Base-by-base conservation (phyloP, 2,888 invertebrate species). In the Mesodorylaimus sp. region DNA sequence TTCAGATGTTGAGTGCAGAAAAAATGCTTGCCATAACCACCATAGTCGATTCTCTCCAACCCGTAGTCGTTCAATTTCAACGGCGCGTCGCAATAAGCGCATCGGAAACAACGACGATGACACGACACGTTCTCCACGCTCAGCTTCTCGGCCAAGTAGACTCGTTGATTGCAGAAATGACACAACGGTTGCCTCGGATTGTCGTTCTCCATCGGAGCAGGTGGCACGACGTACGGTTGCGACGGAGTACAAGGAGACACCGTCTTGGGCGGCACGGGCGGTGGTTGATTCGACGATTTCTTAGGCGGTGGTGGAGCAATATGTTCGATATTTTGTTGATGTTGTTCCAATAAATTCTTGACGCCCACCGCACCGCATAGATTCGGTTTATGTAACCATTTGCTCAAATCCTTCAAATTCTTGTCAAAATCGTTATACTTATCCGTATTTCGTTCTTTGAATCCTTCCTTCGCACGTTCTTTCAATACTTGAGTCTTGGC, bases 121-220 rank as follows among this genome's bases (percentile, higher is more conserved):
- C 25, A 43, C 7, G 21, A 7, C 10, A 43, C 24, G 21, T 5
- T 26, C 3, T 43, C 41, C 41, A 88, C 85, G 43, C 79, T 80
- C 55, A 88, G 77, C 55, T 84, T 77, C 69, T 93, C 91, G 74
- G 91, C 87, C 27, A 91, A 77, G 68, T 93, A 93, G 49, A 93
- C 91, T 42, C 84, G 77, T 68, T 83, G 81, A 49, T 79, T 78
- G 71, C 93, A 93, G 70, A 88, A 86, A 73, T 79, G 85, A 72
- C 79, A 86, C 61, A 61, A 54, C 53, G 13, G 27, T 2, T 10
- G 3, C 7, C 16, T 10, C 3, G 19, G 3, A 19, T 16, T 32
- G 16, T 32, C 32, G 21, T 19, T 10, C 26, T 10, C 16, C 2
- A 19, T 10, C 27, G 43, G 28, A 3, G 21, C 27, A 7, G 19